Conservation (phyloP, 2,888 invertebrate species). For the Drosophila maculinotata region DNA sequence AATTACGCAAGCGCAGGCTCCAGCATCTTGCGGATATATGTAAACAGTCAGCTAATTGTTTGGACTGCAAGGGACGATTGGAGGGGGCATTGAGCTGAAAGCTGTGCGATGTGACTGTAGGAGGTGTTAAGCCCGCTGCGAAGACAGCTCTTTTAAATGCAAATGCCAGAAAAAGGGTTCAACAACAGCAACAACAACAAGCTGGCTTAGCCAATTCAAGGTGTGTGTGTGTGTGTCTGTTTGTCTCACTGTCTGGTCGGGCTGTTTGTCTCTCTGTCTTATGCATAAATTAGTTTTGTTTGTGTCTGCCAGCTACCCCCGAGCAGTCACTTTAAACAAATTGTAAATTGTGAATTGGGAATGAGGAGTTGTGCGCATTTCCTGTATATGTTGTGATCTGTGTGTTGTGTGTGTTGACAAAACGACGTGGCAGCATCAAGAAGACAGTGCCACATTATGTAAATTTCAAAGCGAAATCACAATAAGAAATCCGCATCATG, state of each 20-base stretch:
- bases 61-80: constrained; percentile 21
- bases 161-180: constrained; percentile 53
- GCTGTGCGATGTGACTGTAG: constrained; percentile 7
- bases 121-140: constrained; percentile 58
- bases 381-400: constrained; percentile 57
- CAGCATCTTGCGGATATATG: constrained; percentile 59
- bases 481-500: constrained; percentile 67
- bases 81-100: background rate
- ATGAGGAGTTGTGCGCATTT: constrained; percentile 63
- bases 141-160: constrained; percentile 74
- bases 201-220: constrained; percentile 36
- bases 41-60: constrained; percentile 74
- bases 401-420: constrained; percentile 55
- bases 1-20: constrained; percentile 67
- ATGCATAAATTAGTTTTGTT: constrained; percentile 75
- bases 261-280: constrained; percentile 19
- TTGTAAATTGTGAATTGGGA: constrained; percentile 54
- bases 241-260: constrained; percentile 21
- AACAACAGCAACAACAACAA: constrained; percentile 39
- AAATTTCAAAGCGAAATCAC: constrained; percentile 69
- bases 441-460: constrained; percentile 62
- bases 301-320: constrained; percentile 57
- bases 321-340: constrained; percentile 67
- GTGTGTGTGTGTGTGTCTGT: constrained; percentile 39
- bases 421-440: constrained; percentile 55